phyloP scores from a whole-genome alignment of 2,797 vertebrate species.

The Staurois parvus region DNA sequence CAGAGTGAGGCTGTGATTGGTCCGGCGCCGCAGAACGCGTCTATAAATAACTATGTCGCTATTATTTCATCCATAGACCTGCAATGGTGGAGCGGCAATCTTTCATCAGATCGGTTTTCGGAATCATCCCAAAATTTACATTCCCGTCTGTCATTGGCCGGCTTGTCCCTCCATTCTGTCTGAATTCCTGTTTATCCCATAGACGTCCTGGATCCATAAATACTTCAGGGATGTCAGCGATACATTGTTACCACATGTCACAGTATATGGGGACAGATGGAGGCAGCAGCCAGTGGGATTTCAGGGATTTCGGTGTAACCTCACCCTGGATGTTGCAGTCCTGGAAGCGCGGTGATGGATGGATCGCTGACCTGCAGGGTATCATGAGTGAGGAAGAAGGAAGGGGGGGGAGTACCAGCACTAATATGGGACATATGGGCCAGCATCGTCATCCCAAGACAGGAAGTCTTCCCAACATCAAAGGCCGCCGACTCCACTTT shows the following conservation, averaged over 20 bases:
- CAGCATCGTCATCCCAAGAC: conserved; percentile 17
- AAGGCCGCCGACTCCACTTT: not conserved
- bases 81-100: not conserved
- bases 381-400: not conserved
- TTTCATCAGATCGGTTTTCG: not conserved
- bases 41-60: not conserved
- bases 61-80: not conserved
- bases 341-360: conserved; percentile 31
- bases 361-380: conserved; percentile 44
- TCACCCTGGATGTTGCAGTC: conserved; percentile 45
- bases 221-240: not conserved
- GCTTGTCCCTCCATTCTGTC: not conserved
- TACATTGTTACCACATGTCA: not conserved
- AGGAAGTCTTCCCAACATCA: conserved; percentile 49
- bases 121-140: too few relatives aligned
- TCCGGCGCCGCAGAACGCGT: not conserved
- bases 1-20: too few relatives aligned
- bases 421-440: conserved; percentile 52
- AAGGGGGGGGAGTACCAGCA: not conserved
- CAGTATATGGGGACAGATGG: conserved; percentile 1
- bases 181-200: not conserved
- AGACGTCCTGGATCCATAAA: not conserved
- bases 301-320: conserved; percentile 27
- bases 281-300: too few relatives aligned
- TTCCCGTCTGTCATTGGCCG: not conserved